Evolutionary conservation across 92 coral and sea anemone genomes (phyloP).

Genomic region (Epizoanthus rinbou): DNA sequence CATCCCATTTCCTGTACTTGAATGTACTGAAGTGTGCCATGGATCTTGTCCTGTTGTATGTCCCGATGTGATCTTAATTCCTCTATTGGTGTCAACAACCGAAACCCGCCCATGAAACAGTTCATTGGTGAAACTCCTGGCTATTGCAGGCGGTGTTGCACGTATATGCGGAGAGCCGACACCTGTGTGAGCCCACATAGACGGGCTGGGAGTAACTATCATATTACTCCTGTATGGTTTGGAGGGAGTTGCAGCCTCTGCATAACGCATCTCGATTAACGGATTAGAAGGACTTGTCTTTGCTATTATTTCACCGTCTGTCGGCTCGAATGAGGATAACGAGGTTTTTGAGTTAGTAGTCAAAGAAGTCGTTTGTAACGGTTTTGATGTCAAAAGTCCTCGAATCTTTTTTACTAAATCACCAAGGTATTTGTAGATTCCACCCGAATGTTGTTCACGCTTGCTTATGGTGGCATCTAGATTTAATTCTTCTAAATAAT

Average conservation of each 20-base stretch:
- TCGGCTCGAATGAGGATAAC: background rate
- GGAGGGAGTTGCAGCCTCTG: background rate
- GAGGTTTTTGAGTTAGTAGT: background rate
- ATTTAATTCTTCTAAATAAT: background rate
- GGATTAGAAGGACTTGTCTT: background rate
- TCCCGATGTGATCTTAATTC: background rate
- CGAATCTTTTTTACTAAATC: constrained; percentile 14
- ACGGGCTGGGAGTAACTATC: constrained; percentile 13
- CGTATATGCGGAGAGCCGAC: background rate
- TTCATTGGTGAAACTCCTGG: background rate
- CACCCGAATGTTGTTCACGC: background rate
- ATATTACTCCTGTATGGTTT: background rate
- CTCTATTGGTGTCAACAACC: background rate
- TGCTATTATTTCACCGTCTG: background rate
- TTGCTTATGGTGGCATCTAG: background rate
- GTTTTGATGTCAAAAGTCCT: background rate
- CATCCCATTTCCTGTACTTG: background rate
- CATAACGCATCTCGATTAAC: background rate
- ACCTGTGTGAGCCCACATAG: background rate
- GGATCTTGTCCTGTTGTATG: background rate
- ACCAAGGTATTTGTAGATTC: constrained; percentile 12
- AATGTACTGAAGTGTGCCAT: background rate
- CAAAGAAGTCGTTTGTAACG: background rate
- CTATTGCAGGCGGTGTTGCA: constrained; percentile 5
- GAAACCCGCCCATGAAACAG: background rate